Base-by-base conservation (phyloP, 2,888 invertebrate species). In the Dendrolimus houi region DNA sequence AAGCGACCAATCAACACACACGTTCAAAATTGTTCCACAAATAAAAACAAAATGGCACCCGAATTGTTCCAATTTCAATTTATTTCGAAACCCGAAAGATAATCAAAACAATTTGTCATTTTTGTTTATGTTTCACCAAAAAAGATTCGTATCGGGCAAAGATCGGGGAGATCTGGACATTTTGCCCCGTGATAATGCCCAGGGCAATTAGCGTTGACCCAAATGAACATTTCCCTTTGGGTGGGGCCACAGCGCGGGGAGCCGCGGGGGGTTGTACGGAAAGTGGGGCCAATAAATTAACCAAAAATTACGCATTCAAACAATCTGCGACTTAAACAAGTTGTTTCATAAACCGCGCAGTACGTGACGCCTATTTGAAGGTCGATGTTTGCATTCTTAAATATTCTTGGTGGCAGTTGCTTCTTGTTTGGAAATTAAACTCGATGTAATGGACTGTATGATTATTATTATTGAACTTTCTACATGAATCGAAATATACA, bases 301-400 rank as follows among this genome's bases (percentile, higher is more conserved):
- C 74, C 75, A 77, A 75, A 77, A 77, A 76, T 75, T 68, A 71
- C 66, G 71, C 74, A 73, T 69, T 68, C 67, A 68, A 73, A 75
- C 71, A 72, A 70, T 74, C 75, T 75, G 74, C 57, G 71, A 65
- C 62, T 66, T 67, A 68, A 75, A 76, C 70, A 71, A 72, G 69
- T 67, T 47, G 9, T 2, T 47, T 47, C 7, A 47, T 47, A 47
- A 10, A 47, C 17, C 17, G 17, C 17, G 17, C 17, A 3, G 17
- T 17, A 17, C 17, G 17, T 17, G 17, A 17, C 17, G 17, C 17
- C 17, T 17, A 17, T 17, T 17, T 17, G 17, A 1, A 3, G 17
- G 17, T 17, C 3, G 17, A 2, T 17, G 17, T 17, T 17, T 17
- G 17, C 17, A 17, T 17, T 17, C 17, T 17, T 1, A 17, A 17